Base-by-base conservation (phyloP, 2,797 vertebrate species). In the Cossypha polioptera region DNA sequence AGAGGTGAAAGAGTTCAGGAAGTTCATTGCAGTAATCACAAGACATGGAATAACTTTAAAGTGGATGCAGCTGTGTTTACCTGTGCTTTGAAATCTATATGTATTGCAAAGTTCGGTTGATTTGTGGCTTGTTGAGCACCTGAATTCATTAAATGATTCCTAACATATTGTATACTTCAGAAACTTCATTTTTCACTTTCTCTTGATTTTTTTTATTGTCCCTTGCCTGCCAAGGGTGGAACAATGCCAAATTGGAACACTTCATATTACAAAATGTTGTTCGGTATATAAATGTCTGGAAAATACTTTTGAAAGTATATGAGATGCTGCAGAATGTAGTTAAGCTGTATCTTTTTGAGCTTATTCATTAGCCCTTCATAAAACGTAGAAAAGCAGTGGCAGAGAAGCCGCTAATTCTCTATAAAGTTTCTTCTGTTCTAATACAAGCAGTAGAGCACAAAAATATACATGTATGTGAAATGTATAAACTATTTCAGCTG, bases 31-130 rank as follows among this genome's bases (percentile, higher is more conserved):
- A 43, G 4, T 86, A 80, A 88, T 87, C 57, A 31, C 20, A n/a
- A 1, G 1, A 66, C 16, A 9, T 16, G 22, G 50, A 90, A 21
- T 66, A 62, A 51, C 71, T 92, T 93, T 83, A 28, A 85, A 97
- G 91, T 33, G 62, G n/a, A 38, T 67, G 80, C 94, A 96, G 84
- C 86, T 94, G 81, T 92, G 77, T 88, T 94, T 96, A 84, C 61
- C 80, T 90, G 63, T 75, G 35, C 62, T 86, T 94, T 92, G 77
- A 82, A 91, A 94, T 85, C 45, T 48, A 62, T 65, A 43, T 13
- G 22, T 78, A n/a, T 76, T 54, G 45, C 68, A 25, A 33, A 76
- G 82, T 83, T 82, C 17, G 4, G 35, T 91, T 91, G 72, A 88
- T 65, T 94, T 76, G 81, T 61, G 74, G 65, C 57, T 94, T 92